A percentile compares a stretch with the other conserved stretches of the same genome.
Evolutionary conservation across 2,113 vertebrate species (phyloP).

Genomic region (Danionella cerebrum): DNA sequence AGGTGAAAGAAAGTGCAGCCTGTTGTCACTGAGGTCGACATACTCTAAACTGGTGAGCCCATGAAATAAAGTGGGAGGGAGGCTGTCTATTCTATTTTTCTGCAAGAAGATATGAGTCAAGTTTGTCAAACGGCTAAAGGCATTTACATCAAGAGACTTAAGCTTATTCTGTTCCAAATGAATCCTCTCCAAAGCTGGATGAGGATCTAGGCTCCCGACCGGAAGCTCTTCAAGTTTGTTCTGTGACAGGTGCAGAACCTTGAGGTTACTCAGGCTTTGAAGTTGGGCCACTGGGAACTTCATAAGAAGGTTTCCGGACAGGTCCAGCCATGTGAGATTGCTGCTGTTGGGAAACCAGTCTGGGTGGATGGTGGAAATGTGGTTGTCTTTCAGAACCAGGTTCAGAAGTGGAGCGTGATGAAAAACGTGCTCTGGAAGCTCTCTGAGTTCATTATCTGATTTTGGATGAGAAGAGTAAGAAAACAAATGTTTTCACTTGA

Average conservation of each 20-base stretch:
- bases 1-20: constrained; percentile 51
- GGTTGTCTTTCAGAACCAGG: constrained; percentile 71
- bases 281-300: constrained; percentile 51
- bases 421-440: constrained; percentile 61
- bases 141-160: constrained; percentile 19
- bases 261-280: constrained; percentile 47
- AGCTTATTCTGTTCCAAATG: constrained; percentile 69
- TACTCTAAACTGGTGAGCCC: constrained; percentile 48
- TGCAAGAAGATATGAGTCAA: constrained; percentile 68
- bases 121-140: constrained; percentile 40
- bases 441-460: constrained; percentile 60
- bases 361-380: constrained; percentile 31
- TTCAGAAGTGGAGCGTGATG: constrained; percentile 44
- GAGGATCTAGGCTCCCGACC: constrained; percentile 18
- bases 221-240: constrained; percentile 64
- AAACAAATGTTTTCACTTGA: neutral
- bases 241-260: constrained; percentile 63
- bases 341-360: constrained; percentile 58
- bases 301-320: constrained; percentile 63
- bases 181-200: constrained; percentile 59
- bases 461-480: neutral
- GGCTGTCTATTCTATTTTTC: constrained; percentile 54
- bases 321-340: constrained; percentile 60
- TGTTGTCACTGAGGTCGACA: constrained; percentile 69
- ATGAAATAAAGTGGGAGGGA: constrained; percentile 53